phyloP scores from a whole-genome alignment of 2,113 vertebrate genomes.

The Turdus rufiventris region DNA sequence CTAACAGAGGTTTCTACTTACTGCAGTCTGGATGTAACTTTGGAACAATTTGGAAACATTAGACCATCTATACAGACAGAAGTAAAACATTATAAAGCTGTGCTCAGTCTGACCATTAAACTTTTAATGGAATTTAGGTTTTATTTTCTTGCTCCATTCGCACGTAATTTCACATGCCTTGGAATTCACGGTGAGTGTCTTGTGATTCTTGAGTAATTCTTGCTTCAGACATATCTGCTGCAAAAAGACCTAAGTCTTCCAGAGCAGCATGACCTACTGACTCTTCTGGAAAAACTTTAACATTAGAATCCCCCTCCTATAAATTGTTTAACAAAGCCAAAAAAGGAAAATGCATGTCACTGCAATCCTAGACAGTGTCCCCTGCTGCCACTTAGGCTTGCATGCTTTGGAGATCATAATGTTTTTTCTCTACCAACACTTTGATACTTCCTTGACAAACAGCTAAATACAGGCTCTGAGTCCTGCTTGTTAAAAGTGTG shows the following conservation, averaged over 20 bases:
- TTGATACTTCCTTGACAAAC: background rate
- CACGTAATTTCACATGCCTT: background rate
- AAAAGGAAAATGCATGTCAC: background rate
- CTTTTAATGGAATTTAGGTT: background rate
- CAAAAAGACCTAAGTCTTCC: background rate
- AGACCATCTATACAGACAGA: background rate
- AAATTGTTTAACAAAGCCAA: background rate
- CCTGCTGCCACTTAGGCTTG: accelerated
- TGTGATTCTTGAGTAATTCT: background rate
- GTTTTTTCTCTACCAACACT: background rate
- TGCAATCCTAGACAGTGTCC: background rate
- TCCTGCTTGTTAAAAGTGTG: background rate
- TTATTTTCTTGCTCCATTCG: background rate
- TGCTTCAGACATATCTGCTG: background rate
- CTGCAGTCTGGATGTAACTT: background rate
- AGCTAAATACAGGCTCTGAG: background rate
- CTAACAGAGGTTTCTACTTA: background rate
- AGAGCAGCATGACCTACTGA: background rate
- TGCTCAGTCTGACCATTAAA: background rate
- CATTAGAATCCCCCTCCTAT: background rate
- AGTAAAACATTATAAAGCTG: background rate
- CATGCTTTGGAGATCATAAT: background rate
- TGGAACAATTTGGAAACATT: background rate
- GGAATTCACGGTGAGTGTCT: background rate
- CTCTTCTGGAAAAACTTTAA: background rate